Evolutionary conservation across 2,888 invertebrate species (phyloP).

Genomic region (Eugnorisma glareosa): DNA sequence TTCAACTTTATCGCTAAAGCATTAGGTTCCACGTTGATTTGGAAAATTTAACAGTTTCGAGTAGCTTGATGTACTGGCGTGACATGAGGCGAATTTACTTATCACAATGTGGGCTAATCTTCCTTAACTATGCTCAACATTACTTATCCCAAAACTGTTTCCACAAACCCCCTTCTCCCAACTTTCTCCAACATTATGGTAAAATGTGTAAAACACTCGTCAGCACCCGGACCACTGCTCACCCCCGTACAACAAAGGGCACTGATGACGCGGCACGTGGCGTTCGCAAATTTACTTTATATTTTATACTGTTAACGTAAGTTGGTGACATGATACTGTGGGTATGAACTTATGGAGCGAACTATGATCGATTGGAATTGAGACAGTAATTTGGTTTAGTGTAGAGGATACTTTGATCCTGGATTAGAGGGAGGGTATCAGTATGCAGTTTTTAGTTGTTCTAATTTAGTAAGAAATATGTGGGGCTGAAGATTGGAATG

Average conservation of each 20-base stretch:
- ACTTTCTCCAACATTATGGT: slow-evolving; percentile 51
- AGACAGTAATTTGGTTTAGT: slow-evolving; percentile 44
- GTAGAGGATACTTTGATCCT: slow-evolving; percentile 51
- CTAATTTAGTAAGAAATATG: background rate
- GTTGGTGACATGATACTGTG: slow-evolving; percentile 67
- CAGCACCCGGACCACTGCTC: slow-evolving; percentile 49
- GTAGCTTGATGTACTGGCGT: too few species aligned
- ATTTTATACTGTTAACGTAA: slow-evolving; percentile 53
- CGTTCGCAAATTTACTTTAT: slow-evolving; percentile 58
- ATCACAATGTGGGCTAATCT: background rate
- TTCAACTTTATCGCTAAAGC: too few species aligned
- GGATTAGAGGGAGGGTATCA: background rate
- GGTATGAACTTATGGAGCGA: slow-evolving; percentile 36
- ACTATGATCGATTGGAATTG: slow-evolving; percentile 41
- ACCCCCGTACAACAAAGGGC: slow-evolving; percentile 74
- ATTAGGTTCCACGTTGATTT: too few species aligned
- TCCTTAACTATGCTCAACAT: background rate
- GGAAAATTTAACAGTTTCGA: too few species aligned
- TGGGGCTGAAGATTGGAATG: background rate
- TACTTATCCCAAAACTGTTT: slow-evolving; percentile 11
- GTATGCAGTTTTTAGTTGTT: background rate
- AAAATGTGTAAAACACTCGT: slow-evolving; percentile 60
- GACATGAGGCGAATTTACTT: background rate
- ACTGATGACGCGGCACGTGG: slow-evolving; percentile 81
- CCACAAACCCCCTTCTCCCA: slow-evolving; percentile 26